Percentiles rank a stretch among this genome's conserved stretches.
These are phyloP conservation scores for Brevipalpus yothersi DNA, from an alignment of 1,140 invertebrate genomes.

Conservation along the genomic window DNA sequence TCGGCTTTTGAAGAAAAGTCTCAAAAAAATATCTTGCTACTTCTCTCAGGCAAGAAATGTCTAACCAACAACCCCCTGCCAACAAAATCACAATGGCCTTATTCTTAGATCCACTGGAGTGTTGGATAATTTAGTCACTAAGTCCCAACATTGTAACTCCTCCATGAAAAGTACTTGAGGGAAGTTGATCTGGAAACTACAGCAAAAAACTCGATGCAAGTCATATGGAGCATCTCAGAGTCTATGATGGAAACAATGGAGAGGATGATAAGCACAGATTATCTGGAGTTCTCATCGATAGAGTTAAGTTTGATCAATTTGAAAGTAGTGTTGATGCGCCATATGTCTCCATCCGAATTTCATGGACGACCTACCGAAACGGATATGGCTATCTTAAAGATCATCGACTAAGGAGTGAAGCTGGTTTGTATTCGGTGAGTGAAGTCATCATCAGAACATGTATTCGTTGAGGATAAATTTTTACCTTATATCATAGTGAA, in stretches of 20 bases:
- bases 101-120: too few relatives aligned
- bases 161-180: constrained; percentile 63
- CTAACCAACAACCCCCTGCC: too few relatives aligned
- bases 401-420: constrained; percentile 71
- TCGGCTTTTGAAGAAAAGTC: too few relatives aligned
- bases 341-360: constrained; percentile 25
- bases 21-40: too few relatives aligned
- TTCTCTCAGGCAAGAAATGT: too few relatives aligned
- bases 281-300: constrained; percentile 33
- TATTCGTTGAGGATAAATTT: too few relatives aligned
- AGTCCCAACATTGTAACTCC: constrained; percentile 61
- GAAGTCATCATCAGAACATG: constrained; percentile 28
- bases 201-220: constrained; percentile 50
- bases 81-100: too few relatives aligned
- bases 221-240: constrained; percentile 50
- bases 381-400: constrained; percentile 82
- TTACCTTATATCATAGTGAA: too few relatives aligned
- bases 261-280: constrained; percentile 58
- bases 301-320: constrained; percentile 4
- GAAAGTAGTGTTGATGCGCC: constrained; percentile 32
- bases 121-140: too few relatives aligned
- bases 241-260: constrained; percentile 53
- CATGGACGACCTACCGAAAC: constrained; percentile 38
- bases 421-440: constrained; percentile 59
- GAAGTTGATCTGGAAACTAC: constrained; percentile 40